These are phyloP conservation scores for Heliothis peltigera DNA, from an alignment of 2,888 invertebrate genomes.

Conservation along the genomic window DNA sequence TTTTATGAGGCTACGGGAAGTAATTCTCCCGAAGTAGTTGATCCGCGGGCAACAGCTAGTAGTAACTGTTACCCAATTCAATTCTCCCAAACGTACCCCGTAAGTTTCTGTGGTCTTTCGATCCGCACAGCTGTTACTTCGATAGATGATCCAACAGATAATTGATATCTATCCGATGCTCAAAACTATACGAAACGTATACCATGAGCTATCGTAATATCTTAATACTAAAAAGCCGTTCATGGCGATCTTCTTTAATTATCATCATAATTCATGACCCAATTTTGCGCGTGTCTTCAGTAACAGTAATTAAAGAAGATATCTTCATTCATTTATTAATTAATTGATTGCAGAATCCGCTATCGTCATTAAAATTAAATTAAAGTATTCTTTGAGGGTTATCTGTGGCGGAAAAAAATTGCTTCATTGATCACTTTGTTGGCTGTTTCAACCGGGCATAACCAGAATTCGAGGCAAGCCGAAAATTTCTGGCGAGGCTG, in stretches of 20 bases:
- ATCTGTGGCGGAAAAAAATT: slow-evolving; percentile 6
- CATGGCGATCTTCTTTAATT: slow-evolving; percentile 20
- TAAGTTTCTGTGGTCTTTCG: too few relatives aligned
- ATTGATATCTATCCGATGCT: background rate
- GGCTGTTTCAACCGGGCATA: background rate
- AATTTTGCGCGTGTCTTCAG: slow-evolving; percentile 20
- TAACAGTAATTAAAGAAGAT: slow-evolving; percentile 17
- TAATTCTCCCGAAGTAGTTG: too few relatives aligned
- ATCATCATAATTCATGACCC: too few relatives aligned
- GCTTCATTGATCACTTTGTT: background rate
- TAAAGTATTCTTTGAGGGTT: slow-evolving; percentile 7
- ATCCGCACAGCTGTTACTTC: background rate
- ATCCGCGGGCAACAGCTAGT: too few relatives aligned
- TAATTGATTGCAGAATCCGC: slow-evolving; percentile 8
- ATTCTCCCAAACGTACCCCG: too few relatives aligned
- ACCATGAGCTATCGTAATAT: slow-evolving; percentile 7
- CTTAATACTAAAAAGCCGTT: slow-evolving; percentile 22
- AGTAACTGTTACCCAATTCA: too few relatives aligned
- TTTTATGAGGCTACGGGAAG: too few relatives aligned
- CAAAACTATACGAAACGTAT: slow-evolving; percentile 11
- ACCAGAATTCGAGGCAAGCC: background rate
- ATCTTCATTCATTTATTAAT: slow-evolving; percentile 9
- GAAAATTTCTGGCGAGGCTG: background rate
- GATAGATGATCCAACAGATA: background rate
- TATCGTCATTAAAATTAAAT: slow-evolving; percentile 1